Conservation (phyloP, 2,888 invertebrate species). For the Ectropis crepuscularia region DNA sequence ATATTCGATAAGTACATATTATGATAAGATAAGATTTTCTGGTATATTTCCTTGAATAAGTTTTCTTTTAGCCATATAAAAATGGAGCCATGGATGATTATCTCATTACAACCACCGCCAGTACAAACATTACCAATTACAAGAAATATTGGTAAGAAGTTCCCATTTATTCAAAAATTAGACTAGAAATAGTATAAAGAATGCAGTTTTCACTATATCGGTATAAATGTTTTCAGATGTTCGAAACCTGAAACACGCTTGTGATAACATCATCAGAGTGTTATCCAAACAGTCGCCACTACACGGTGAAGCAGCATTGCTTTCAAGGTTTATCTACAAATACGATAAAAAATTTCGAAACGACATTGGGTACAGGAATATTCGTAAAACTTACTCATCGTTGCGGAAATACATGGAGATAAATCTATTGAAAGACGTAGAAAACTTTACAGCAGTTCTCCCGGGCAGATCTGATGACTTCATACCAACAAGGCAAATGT, state of each 20-base stretch:
- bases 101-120: conserved; percentile 23
- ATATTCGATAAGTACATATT: too few species aligned
- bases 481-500: conserved; percentile 85
- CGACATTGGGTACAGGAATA: conserved; percentile 83
- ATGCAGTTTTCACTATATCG: too few species aligned
- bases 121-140: conserved; percentile 22
- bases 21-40: too few species aligned
- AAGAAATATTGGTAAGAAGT: conserved; percentile 18
- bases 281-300: conserved; percentile 76
- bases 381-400: conserved; percentile 82
- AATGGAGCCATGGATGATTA: conserved; percentile 31
- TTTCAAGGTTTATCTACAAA: conserved; percentile 84
- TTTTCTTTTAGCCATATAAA: background rate
- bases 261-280: conserved; percentile 59
- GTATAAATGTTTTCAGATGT: conserved; percentile 59
- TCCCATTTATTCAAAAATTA: background rate
- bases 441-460: conserved; percentile 61
- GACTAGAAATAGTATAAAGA: too few species aligned
- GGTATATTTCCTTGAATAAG: too few species aligned
- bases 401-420: conserved; percentile 78
- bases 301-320: conserved; percentile 80
- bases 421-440: conserved; percentile 73
- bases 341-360: conserved; percentile 85
- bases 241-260: conserved; percentile 53
- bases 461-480: conserved; percentile 63